Base-by-base conservation (phyloP, 1,140 invertebrate species). In the Lepidotrigona ventralis region DNA sequence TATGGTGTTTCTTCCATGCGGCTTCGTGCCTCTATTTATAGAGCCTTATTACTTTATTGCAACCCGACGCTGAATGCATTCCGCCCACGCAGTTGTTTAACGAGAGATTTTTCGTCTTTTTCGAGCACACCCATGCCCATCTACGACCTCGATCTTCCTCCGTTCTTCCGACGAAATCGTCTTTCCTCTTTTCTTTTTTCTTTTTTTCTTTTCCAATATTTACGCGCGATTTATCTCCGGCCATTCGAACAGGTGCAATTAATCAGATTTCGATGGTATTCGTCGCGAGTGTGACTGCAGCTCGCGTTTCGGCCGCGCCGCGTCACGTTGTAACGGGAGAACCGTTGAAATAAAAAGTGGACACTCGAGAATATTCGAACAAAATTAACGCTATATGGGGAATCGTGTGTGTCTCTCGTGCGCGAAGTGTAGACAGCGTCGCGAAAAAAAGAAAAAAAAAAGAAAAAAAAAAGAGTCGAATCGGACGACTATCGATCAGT, bases 1-100 rank as follows among this genome's bases (percentile, higher is more conserved):
- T 87, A 87, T 81, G 77, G 88, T 76, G 79, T 85, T 83, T 79
- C 88, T 79, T 87, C 85, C 87, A 78, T 64, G 71, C 79, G 72
- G 82, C 83, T 90, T 81, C 85, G 84, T 89, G 84, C 80, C 74
- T 88, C 89, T 92, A 92, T 91, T 92, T 92, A 91, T 91, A 91
- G 88, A 91, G 84, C 81, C 89, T 92, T 90, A 92, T 92, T 92
- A 91, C 91, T 92, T 91, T 90, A 91, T 91, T 90, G 90, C 90
- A 87, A 88, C 78, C 89, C 87, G 85, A 88, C 86, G 73, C 80
- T 87, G 88, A 91, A 89, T 87, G 84, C 89, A 90, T 91, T 90
- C 85, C 90, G 85, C 90, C 91, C 88, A 92, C 86, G 84, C 86
- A 23, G 80, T 73, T 82, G 83, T 80, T 75, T 63, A 54, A 19